These are phyloP conservation scores for Hypercompe scribonia DNA, from an alignment of 2,888 invertebrate species.

Conservation along the genomic window DNA sequence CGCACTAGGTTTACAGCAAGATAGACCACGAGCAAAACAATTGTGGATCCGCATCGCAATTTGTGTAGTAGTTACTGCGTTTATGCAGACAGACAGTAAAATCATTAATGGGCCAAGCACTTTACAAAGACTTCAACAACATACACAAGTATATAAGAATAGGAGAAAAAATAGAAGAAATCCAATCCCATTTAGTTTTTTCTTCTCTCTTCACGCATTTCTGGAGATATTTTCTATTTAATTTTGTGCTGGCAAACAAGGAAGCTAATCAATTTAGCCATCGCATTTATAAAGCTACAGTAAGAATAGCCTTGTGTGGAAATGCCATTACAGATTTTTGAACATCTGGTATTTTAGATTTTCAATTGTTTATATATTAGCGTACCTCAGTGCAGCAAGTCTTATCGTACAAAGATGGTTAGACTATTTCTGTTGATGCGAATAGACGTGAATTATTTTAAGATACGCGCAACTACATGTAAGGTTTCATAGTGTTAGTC, in stretches of 20 bases:
- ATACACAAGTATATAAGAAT: too few relatives aligned
- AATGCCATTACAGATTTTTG: too few relatives aligned
- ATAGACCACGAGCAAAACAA: too few relatives aligned
- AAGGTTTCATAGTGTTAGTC: conserved; percentile 1
- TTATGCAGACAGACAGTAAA: not conserved
- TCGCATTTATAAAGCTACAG: not conserved
- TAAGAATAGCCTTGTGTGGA: not conserved
- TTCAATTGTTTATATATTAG: not conserved
- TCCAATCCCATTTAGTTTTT: too few relatives aligned
- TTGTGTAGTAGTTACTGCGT: not conserved
- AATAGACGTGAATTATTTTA: not conserved
- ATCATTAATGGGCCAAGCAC: not conserved
- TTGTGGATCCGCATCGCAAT: not conserved
- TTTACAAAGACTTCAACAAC: not conserved
- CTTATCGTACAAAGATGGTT: not conserved
- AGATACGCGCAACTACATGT: not conserved
- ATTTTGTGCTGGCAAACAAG: not conserved
- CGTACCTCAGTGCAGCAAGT: not conserved
- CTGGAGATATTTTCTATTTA: not conserved
- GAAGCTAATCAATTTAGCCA: not conserved
- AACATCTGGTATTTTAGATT: too few relatives aligned
- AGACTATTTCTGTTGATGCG: not conserved
- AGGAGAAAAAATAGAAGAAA: too few relatives aligned
- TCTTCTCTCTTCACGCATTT: not conserved
- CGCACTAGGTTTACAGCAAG: too few relatives aligned